Evolutionary conservation across 1,140 invertebrate genomes (phyloP).

Genomic region (Ceratosolen fusciceps): DNA sequence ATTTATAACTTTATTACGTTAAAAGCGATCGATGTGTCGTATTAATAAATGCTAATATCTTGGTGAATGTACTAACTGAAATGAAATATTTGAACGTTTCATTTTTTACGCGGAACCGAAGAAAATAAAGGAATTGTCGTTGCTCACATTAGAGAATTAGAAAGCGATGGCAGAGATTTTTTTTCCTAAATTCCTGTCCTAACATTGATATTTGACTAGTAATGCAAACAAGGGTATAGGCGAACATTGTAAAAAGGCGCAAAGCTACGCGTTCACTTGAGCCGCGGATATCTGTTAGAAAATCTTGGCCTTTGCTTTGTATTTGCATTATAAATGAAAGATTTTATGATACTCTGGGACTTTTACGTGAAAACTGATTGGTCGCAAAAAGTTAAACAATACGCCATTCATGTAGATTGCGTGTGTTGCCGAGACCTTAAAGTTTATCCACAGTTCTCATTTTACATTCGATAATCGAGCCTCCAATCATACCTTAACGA

Average conservation of each 20-base stretch:
- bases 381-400: background rate
- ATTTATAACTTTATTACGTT: too few relatives aligned
- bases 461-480: background rate
- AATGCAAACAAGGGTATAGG: slow-evolving; percentile 14
- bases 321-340: background rate
- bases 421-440: background rate
- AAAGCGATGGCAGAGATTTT: background rate
- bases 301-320: background rate
- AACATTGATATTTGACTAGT: background rate
- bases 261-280: background rate
- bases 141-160: background rate
- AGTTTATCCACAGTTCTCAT: slow-evolving; percentile 2
- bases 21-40: too few relatives aligned
- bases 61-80: too few relatives aligned
- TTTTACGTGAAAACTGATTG: slow-evolving; percentile 3
- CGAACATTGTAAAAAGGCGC: background rate
- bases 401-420: background rate
- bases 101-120: too few relatives aligned
- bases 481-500: background rate
- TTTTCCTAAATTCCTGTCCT: background rate
- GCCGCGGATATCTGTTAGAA: background rate
- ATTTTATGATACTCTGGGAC: background rate
- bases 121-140: background rate
- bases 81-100: too few relatives aligned
- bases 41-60: too few relatives aligned